phyloP scores from a whole-genome alignment of 2,113 vertebrate species.

The Pelobates fuscus region DNA sequence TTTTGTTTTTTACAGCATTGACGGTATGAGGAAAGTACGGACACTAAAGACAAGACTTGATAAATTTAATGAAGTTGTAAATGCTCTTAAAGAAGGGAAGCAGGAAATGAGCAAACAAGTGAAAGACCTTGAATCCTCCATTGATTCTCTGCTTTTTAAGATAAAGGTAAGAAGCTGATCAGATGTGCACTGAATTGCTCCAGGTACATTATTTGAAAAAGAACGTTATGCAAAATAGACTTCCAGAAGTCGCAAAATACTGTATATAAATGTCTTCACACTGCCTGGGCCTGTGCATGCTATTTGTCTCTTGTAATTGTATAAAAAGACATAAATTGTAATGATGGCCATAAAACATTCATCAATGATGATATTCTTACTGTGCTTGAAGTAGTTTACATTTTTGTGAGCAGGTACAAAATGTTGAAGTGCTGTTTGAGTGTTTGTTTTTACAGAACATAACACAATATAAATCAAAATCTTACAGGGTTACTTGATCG shows the following conservation, averaged over 20 bases:
- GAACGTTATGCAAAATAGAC: constrained; percentile 23
- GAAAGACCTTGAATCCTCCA: constrained; percentile 81
- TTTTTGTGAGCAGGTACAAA: background rate
- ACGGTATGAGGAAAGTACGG: constrained; percentile 87
- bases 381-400: constrained; percentile 29
- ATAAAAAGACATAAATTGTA: constrained; percentile 32
- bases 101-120: constrained; percentile 84
- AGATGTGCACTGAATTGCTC: background rate
- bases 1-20: constrained; percentile 73
- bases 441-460: too few species aligned
- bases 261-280: constrained; percentile 26
- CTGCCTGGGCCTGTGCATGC: constrained; percentile 16
- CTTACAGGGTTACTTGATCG: too few species aligned
- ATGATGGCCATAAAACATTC: constrained; percentile 22
- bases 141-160: constrained; percentile 77
- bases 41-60: constrained; percentile 82
- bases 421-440: too few species aligned
- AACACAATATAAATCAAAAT: too few species aligned
- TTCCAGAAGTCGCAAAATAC: constrained; percentile 18
- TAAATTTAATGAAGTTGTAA: constrained; percentile 88
- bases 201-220: constrained; percentile 8
- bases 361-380: constrained; percentile 26
- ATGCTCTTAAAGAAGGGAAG: constrained; percentile 87
- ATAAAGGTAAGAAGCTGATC: constrained; percentile 81
- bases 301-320: constrained; percentile 27